These are phyloP conservation scores for Ascidia mentula DNA, from an alignment of 23 tunicate species.

Conservation along the genomic window DNA sequence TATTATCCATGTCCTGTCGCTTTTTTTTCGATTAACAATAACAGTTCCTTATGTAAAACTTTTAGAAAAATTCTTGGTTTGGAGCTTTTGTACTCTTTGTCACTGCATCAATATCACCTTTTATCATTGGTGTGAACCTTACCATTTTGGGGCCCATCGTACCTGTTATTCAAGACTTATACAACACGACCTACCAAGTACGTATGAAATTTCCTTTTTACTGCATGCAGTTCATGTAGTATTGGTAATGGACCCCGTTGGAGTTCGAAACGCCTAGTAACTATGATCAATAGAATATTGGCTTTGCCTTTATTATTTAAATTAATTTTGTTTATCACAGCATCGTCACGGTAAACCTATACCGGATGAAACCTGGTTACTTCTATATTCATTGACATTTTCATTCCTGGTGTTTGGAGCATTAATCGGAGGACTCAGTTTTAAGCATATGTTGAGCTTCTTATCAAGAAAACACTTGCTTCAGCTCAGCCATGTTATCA, in stretches of 20 bases:
- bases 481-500: constrained; percentile 30
- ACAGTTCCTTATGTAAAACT: too few species aligned
- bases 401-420: constrained; percentile 15
- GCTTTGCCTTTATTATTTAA: too few species aligned
- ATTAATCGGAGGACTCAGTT: neutral
- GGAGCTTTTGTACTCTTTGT: neutral
- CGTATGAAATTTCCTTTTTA: too few species aligned
- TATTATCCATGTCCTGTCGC: too few species aligned
- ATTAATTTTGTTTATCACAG: too few species aligned
- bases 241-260: too few species aligned
- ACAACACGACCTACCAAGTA: constrained; percentile 1
- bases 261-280: too few species aligned
- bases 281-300: too few species aligned
- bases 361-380: too few species aligned
- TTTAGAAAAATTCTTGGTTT: neutral
- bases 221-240: too few species aligned
- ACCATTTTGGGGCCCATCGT: neutral
- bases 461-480: constrained; percentile 33
- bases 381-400: constrained; percentile 6
- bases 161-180: neutral
- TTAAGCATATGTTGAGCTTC: neutral
- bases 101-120: neutral
- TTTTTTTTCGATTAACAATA: too few species aligned
- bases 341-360: too few species aligned
- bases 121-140: neutral